A percentile compares a stretch with the other conserved stretches of the same genome.
phyloP scores from a whole-genome alignment of 2,888 invertebrate species.

The Melitaea athalia region DNA sequence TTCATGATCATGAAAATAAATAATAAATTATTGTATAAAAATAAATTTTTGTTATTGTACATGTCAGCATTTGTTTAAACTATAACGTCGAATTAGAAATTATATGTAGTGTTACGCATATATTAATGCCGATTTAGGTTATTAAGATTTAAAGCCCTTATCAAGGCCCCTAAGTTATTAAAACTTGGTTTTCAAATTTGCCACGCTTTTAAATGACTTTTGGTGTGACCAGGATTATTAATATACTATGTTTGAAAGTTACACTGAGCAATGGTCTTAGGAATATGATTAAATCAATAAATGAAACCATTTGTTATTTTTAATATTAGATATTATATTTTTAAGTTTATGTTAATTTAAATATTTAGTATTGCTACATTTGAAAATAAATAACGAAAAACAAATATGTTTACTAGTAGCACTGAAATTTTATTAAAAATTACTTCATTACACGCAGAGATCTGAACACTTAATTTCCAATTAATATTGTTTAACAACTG shows the following conservation, averaged over 20 bases:
- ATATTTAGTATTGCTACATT: background rate
- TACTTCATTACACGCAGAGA: constrained; percentile 3
- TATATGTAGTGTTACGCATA: background rate
- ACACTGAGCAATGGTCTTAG: too few relatives aligned
- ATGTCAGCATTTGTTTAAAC: background rate
- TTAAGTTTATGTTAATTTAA: background rate
- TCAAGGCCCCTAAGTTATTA: too few relatives aligned
- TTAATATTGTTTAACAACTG: too few relatives aligned
- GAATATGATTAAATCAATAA: background rate
- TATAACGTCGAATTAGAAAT: background rate
- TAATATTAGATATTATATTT: too few relatives aligned
- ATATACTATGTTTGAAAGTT: too few relatives aligned
- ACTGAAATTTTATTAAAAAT: background rate
- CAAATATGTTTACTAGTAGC: constrained; percentile 1
- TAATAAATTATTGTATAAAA: too few relatives aligned
- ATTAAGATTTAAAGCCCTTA: background rate
- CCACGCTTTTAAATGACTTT: constrained; percentile 6
- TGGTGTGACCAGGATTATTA: constrained; percentile 11
- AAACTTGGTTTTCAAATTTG: constrained; percentile 5
- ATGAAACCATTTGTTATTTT: background rate
- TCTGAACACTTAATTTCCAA: too few relatives aligned
- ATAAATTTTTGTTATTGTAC: too few relatives aligned
- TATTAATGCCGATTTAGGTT: background rate
- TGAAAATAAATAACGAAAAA: background rate
- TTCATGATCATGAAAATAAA: too few relatives aligned